Conservation (phyloP, 2,888 invertebrate genomes). For the Agrotis ipsilon region DNA sequence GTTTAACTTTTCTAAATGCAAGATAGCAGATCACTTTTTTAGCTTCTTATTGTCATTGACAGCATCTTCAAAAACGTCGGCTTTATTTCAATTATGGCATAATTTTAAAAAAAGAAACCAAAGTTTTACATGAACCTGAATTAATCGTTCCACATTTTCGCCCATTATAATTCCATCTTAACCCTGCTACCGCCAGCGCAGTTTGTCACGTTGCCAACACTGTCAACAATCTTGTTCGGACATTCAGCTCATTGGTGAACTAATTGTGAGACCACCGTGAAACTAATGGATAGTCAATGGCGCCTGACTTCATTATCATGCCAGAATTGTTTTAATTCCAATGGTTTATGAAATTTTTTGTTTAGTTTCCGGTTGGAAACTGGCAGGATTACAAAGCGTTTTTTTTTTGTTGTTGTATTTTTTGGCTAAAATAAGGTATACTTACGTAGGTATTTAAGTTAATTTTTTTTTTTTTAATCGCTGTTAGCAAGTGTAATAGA, state of each 20-base stretch:
- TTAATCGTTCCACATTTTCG: background rate
- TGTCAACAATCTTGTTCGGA: slow-evolving; percentile 80
- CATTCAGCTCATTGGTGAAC: slow-evolving; percentile 88
- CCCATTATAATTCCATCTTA: slow-evolving; percentile 45
- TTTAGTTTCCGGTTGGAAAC: slow-evolving; percentile 7
- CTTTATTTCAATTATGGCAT: too few relatives aligned
- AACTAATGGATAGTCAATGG: slow-evolving; percentile 89
- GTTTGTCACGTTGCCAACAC: slow-evolving; percentile 86
- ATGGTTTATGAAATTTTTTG: slow-evolving; percentile 1
- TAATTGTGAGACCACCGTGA: slow-evolving; percentile 82
- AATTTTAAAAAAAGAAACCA: too few relatives aligned
- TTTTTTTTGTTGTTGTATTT: background rate
- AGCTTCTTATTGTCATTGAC: too few relatives aligned
- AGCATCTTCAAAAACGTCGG: too few relatives aligned
- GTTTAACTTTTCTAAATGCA: too few relatives aligned
- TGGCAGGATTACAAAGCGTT: background rate
- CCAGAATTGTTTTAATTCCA: slow-evolving; percentile 33
- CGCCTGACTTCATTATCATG: slow-evolving; percentile 62
- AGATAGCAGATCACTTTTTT: too few relatives aligned
- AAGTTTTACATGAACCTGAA: background rate
- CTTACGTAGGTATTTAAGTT: too few relatives aligned
- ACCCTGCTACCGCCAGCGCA: slow-evolving; percentile 39
- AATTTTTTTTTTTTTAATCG: too few relatives aligned
- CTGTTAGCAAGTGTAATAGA: too few relatives aligned
- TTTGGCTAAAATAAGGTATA: too few relatives aligned